Evolutionary conservation across 2,888 invertebrate species (phyloP).

Genomic region (Hirtodrosophila confusa): DNA sequence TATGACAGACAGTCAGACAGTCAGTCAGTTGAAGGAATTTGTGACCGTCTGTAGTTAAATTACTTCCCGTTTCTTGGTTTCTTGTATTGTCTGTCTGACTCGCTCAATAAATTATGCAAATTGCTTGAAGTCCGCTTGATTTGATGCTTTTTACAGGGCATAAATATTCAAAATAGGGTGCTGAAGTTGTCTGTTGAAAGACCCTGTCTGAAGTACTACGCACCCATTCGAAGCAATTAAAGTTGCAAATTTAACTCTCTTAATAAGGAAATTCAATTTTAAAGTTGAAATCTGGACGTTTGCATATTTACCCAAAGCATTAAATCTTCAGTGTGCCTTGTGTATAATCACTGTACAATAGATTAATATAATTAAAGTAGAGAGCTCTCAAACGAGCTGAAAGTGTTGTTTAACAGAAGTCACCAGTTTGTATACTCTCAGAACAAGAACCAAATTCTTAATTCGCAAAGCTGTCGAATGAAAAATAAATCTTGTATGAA

Average conservation of each 20-base stretch:
- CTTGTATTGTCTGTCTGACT: constrained; percentile 37
- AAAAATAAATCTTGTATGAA: no score
- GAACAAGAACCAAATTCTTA: no score
- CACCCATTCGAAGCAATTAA: constrained; percentile 28
- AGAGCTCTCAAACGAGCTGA: no score
- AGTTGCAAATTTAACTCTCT: constrained; percentile 12
- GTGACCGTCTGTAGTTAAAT: constrained; percentile 39
- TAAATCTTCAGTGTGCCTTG: neutral
- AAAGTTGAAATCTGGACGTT: constrained; percentile 6
- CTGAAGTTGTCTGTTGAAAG: constrained; percentile 23
- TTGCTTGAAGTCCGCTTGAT: constrained; percentile 34
- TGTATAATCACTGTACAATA: no score
- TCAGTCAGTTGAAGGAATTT: constrained; percentile 19
- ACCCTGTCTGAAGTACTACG: constrained; percentile 1
- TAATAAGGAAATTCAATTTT: constrained; percentile 48
- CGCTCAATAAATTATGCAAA: constrained; percentile 65
- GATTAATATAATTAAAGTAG: no score
- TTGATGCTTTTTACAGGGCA: constrained; percentile 19
- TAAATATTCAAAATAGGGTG: constrained; percentile 19
- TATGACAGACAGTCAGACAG: neutral
- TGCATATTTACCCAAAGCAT: constrained; percentile 15
- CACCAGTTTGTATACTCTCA: no score
- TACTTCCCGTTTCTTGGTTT: constrained; percentile 45
- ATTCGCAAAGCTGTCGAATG: no score
- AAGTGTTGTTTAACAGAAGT: no score